Percentiles rank a stretch among this genome's conserved stretches.
Evolutionary conservation across 1,140 invertebrate species (phyloP).

Genomic region (Spodoptera frugiperda): DNA sequence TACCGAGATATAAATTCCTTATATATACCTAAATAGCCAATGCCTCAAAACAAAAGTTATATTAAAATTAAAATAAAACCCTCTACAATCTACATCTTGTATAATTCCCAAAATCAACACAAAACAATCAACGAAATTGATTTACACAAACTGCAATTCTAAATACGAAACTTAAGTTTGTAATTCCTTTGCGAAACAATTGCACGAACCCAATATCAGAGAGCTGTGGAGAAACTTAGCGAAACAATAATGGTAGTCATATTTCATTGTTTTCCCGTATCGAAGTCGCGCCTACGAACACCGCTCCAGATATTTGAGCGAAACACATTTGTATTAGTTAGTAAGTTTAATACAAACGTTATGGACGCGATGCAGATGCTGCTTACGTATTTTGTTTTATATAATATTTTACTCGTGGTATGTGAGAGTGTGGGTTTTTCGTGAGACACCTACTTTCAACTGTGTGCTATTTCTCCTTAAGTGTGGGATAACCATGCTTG

Average conservation of each 20-base stretch:
- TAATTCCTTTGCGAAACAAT: slow-evolving; percentile 38
- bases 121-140: slow-evolving; percentile 38
- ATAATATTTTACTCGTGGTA: too few relatives aligned
- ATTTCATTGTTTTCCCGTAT: slow-evolving; percentile 62
- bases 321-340: slow-evolving; percentile 52
- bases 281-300: slow-evolving; percentile 39
- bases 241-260: slow-evolving; percentile 61
- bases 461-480: too few relatives aligned
- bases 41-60: too few relatives aligned
- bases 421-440: too few relatives aligned
- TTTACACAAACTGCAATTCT: slow-evolving; percentile 47
- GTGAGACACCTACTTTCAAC: too few relatives aligned
- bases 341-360: slow-evolving; percentile 27
- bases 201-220: slow-evolving; percentile 51
- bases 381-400: slow-evolving; percentile 12
- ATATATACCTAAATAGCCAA: too few relatives aligned
- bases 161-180: slow-evolving; percentile 42
- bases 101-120: background rate
- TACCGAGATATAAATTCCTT: too few relatives aligned
- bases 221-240: slow-evolving; percentile 52
- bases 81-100: too few relatives aligned
- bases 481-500: too few relatives aligned
- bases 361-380: slow-evolving; percentile 17
- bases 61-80: background rate
- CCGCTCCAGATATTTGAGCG: slow-evolving; percentile 30